Conservation (phyloP, 2,888 invertebrate species). For the Phengaris alcon region DNA sequence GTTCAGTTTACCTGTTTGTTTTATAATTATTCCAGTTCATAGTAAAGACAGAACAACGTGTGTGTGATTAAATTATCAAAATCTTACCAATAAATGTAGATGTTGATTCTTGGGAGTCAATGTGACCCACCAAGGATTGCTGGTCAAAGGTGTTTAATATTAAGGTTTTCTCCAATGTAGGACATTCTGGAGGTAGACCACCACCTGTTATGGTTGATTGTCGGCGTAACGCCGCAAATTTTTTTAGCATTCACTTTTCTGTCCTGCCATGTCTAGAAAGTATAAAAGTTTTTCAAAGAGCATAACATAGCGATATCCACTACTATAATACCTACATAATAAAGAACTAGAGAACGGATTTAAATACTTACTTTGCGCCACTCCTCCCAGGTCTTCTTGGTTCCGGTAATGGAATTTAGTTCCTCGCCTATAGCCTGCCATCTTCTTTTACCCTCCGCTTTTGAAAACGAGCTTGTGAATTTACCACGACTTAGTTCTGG, state of each 20-base stretch:
- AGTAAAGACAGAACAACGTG: background rate
- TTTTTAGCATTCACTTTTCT: background rate
- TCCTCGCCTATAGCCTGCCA: background rate
- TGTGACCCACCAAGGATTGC: background rate
- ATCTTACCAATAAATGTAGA: background rate
- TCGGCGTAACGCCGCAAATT: background rate
- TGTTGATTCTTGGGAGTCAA: background rate
- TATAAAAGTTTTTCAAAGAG: background rate
- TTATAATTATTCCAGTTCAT: too few species aligned
- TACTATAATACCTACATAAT: background rate
- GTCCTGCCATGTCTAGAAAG: background rate
- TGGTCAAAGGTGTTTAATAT: background rate
- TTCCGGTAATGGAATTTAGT: background rate
- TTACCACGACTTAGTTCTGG: background rate
- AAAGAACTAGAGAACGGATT: background rate
- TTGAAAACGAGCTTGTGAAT: background rate
- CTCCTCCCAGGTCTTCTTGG: background rate
- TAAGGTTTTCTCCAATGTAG: background rate
- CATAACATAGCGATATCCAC: background rate
- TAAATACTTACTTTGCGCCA: slow-evolving; percentile 3
- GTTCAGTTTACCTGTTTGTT: too few species aligned
- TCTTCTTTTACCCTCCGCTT: background rate
- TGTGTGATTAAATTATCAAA: background rate
- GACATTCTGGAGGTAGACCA: slow-evolving; percentile 3
- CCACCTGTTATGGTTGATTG: background rate